Base-by-base conservation (phyloP, 2,113 vertebrate species). In the Larimichthys polyactis region DNA sequence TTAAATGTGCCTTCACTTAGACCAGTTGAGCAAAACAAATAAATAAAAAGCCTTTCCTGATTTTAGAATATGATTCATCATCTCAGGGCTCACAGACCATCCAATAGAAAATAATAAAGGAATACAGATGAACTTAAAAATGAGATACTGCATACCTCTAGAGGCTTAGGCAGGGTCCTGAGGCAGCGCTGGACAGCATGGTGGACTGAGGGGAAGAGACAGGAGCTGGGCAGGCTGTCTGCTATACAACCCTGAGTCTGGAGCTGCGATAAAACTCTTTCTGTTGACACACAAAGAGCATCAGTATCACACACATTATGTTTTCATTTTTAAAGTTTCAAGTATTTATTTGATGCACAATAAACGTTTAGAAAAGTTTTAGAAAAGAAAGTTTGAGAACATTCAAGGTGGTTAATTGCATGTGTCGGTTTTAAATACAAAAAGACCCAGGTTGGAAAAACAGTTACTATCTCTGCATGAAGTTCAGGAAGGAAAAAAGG, bases 201-300 rank as follows among this genome's bases (percentile, higher is more conserved):
- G 0, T 97, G 95, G 51, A 97, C 93, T 0, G 96, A 95, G 54
- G 95, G 94, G 59, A 97, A 98, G 86, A 98, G 87, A 54, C 87
- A 89, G 24, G 90, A 92, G 82, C 94, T 94, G 44, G 95, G 93
- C 84, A 97, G 91, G 17, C 94, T 46, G 46, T 86, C 69, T 40
- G 75, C 48, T 68, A 79, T 62, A 54, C 48, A 83, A 11, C 71
- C 74, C 63, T 78, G 94, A 4, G 64, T 83, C 81, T 96, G 96
- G n/a, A 98, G 91, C 90, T 96, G 95, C 14, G 85, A 20, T 1
- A 96, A 78, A 73, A 98, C 87, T 0, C 86, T 82, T 1, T 60
- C 97, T 96, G 86, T 59, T 49, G 49, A 4, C 3, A 81, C 5
- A 43, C 11, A 78, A n/a, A 64, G 15, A 24, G 14, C 15, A 27